Conservation (phyloP, 2,888 invertebrate species). For the Thysanoteuthis rhombus region DNA sequence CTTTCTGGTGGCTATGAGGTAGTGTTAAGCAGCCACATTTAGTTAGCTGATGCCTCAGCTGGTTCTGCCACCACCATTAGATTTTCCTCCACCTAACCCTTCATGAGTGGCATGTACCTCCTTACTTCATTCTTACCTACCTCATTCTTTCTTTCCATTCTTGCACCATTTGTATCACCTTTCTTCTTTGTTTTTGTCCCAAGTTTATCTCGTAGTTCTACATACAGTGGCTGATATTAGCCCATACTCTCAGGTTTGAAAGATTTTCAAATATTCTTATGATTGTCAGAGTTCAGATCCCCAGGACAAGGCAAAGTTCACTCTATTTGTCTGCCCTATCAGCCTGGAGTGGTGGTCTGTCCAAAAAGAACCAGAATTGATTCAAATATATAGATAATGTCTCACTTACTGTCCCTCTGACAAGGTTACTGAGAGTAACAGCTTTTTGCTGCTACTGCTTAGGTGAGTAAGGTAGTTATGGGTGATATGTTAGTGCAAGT, state of each 20-base stretch:
- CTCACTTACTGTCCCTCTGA: too few species aligned
- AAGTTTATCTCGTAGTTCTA: not conserved
- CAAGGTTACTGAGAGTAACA: too few species aligned
- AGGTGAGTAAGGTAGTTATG: too few species aligned
- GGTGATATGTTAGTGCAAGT: too few species aligned
- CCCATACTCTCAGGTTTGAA: not conserved
- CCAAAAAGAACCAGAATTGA: not conserved
- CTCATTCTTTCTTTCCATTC: not conserved
- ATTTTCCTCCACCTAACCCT: not conserved
- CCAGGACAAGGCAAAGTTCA: not conserved
- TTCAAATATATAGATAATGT: too few species aligned
- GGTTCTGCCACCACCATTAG: not conserved
- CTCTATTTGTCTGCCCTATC: not conserved
- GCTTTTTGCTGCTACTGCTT: too few species aligned
- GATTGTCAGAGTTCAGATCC: not conserved
- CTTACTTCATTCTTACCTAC: not conserved
- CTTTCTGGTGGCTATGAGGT: too few species aligned
- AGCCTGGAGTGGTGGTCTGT: not conserved
- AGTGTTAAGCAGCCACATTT: too few species aligned
- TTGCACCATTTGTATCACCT: not conserved
- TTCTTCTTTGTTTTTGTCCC: not conserved
- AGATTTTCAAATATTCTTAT: not conserved
- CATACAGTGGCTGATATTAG: not conserved
- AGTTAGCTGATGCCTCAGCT: too few species aligned
- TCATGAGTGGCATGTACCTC: not conserved